Evolutionary conservation across 2,888 invertebrate genomes (phyloP), one percentile per base, ranked within the genome.

Genomic region (Agonopterix alstromeriana): DNA sequence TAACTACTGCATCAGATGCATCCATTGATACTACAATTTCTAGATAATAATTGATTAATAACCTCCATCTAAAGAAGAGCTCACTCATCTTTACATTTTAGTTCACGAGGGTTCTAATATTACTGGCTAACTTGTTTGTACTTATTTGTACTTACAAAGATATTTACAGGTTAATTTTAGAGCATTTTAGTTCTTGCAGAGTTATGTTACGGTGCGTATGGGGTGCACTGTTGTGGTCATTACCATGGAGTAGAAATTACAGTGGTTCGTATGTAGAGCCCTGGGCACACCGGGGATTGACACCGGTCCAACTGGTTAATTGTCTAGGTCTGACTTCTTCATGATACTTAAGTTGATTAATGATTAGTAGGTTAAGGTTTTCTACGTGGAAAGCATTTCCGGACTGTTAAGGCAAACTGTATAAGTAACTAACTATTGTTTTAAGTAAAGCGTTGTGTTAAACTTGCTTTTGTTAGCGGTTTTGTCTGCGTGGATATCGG

Each of bases 241-340:
- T 49, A 49, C 48, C 42, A 44, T 45, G 43, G 4, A 43, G 45
- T 11, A 49, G 46, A 55, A 53, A 60, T 61, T 54, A 58, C 57
- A 55, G 59, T 55, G 55, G 52, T 57, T 50, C 47, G 42, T 58
- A 56, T 54, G 52, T 51, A 48, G 47, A 54, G 65, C 76, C 67
- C 57, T 61, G 54, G 72, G 73, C 70, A 51, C 53, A 51, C 53
- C 58, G 59, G 61, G 55, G 55, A 67, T 60, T 63, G 65, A 65
- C 65, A 70, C 67, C 65, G 61, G 71, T 69, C 45, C 49, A 63
- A 74, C 79, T 69, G 70, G 77, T 70, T 81, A 79, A 77, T 77
- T 73, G 66, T 63, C 57, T 62, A 35, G n/a, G 51, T 64, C 64
- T 52, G 58, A 60, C 55, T 62, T 63, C 64, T 58, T 57, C 58